Evolutionary conservation across 1,140 invertebrate genomes (phyloP).

Genomic region (Sipha flava): DNA sequence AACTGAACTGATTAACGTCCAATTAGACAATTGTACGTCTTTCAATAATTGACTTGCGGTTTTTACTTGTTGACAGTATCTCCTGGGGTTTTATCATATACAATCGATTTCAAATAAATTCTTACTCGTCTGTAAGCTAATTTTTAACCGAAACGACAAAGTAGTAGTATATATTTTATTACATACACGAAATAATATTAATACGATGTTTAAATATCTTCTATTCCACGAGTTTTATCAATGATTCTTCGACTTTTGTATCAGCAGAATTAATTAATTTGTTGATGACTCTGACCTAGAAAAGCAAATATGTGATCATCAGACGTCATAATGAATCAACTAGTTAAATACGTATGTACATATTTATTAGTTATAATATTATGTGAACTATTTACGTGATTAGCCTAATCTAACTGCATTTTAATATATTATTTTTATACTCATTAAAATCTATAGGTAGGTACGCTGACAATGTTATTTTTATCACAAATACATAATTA

Average conservation of each 20-base stretch:
- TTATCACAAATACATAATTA: not conserved
- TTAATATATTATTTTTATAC: not conserved
- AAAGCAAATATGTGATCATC: constrained; percentile 1
- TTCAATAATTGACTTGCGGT: not conserved
- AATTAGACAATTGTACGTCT: not conserved
- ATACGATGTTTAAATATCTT: not conserved
- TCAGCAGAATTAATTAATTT: constrained; percentile 26
- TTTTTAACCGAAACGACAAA: too few relatives aligned
- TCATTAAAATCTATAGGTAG: too few relatives aligned
- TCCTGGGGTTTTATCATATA: too few relatives aligned
- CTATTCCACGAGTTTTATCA: not conserved
- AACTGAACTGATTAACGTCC: not conserved
- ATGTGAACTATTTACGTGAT: too few relatives aligned
- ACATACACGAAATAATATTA: too few relatives aligned
- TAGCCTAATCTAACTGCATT: not conserved
- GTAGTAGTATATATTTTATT: too few relatives aligned
- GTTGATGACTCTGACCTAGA: constrained; percentile 28
- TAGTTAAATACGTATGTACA: not conserved
- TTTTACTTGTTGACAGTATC: not conserved
- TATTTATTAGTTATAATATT: too few relatives aligned
- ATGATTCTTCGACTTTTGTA: not conserved
- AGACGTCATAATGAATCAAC: not conserved
- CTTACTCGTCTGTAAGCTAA: too few relatives aligned
- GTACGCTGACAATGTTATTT: not conserved
- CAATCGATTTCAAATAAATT: too few relatives aligned